phyloP scores from a whole-genome alignment of 2,113 vertebrate genomes.

The Struthio camelus region DNA sequence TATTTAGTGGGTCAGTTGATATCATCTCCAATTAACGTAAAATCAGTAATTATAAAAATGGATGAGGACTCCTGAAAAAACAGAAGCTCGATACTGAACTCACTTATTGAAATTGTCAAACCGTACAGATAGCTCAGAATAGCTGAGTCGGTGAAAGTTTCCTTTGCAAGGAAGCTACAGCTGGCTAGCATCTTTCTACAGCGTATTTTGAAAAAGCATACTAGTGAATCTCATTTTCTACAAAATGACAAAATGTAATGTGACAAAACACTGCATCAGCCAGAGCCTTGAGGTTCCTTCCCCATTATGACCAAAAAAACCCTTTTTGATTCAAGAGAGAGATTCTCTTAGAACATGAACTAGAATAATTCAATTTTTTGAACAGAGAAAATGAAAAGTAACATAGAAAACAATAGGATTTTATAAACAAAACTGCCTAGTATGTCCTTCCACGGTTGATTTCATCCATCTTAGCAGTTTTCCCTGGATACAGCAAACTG shows the following conservation, averaged over 20 bases:
- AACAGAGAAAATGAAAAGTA: no score
- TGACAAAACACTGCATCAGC: neutral
- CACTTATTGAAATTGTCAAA: neutral
- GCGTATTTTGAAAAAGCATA: neutral
- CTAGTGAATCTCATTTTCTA: neutral
- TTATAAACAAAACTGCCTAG: no score
- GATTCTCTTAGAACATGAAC: no score
- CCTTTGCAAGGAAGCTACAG: neutral
- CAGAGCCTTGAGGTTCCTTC: neutral
- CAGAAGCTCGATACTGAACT: neutral
- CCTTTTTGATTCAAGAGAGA: neutral
- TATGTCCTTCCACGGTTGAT: no score
- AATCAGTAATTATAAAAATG: neutral
- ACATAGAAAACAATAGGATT: no score
- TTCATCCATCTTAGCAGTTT: neutral
- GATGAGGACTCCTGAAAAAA: neutral
- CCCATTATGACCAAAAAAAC: neutral
- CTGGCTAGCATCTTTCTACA: neutral
- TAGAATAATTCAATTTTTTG: no score
- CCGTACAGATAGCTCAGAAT: neutral
- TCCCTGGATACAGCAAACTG: neutral
- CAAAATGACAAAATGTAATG: neutral
- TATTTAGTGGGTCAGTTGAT: neutral
- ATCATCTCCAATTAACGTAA: neutral
- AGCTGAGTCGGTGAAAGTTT: neutral